Conservation (phyloP, 2,113 vertebrate genomes). For the Pycnonotus jocosus region DNA sequence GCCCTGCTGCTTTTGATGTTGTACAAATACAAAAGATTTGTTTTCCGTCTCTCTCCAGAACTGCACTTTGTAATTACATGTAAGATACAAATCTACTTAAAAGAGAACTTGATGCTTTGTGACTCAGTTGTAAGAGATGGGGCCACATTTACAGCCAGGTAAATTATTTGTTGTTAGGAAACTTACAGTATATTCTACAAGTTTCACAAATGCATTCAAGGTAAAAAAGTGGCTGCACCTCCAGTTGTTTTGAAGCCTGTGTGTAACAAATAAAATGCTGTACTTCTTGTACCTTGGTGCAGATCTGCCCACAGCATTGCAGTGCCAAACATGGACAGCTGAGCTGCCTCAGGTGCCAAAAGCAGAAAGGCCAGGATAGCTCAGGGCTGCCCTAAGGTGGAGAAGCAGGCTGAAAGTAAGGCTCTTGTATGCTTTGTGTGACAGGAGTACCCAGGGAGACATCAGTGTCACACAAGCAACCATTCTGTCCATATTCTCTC, state of each 20-base stretch:
- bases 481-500: not conserved
- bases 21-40: not conserved
- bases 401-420: not conserved
- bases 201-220: not conserved
- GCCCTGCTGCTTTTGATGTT: not conserved
- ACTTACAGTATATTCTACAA: not conserved
- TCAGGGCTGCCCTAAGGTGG: not conserved
- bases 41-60: not conserved
- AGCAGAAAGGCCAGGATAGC: not conserved
- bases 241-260: not conserved
- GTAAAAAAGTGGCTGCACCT: not conserved
- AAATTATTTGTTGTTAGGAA: not conserved
- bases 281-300: not conserved
- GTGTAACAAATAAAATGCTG: not conserved
- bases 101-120: rapidly evolving
- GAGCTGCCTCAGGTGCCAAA: not conserved
- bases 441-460: no score
- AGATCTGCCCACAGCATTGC: not conserved
- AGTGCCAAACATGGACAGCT: rapidly evolving
- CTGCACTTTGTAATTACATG: not conserved
- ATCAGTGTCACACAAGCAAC: not conserved
- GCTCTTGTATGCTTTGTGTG: not conserved
- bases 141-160: not conserved
- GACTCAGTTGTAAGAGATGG: not conserved
- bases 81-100: not conserved